These are phyloP conservation scores for Molanna angustata DNA, from an alignment of 2,888 invertebrate genomes.

Conservation along the genomic window DNA sequence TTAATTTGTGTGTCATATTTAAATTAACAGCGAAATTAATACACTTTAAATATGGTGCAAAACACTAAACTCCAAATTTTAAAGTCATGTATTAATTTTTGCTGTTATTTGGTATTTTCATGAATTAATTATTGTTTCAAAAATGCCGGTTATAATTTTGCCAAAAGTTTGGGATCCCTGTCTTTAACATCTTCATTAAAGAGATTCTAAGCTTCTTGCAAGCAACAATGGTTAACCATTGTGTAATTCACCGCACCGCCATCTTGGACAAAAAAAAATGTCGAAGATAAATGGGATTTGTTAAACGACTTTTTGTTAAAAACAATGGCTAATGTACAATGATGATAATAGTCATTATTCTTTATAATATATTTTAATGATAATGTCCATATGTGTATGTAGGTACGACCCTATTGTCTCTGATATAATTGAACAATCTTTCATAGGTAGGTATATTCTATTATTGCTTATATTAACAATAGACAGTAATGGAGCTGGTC, in stretches of 20 bases:
- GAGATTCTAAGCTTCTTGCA: conserved; percentile 7
- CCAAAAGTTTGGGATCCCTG: conserved; percentile 8
- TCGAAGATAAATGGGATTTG: conserved; percentile 30
- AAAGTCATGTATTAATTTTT: too few relatives aligned
- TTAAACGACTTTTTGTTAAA: conserved; percentile 31
- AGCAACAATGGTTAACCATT: conserved; percentile 26
- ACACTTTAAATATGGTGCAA: too few relatives aligned
- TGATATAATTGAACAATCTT: too few relatives aligned
- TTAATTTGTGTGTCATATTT: too few relatives aligned
- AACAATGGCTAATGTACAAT: conserved; percentile 29
- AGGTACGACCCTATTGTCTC: too few relatives aligned
- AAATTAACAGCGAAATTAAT: too few relatives aligned
- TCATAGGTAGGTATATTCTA: too few relatives aligned
- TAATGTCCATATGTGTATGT: conserved; percentile 13
- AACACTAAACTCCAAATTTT: too few relatives aligned
- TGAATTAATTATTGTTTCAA: too few relatives aligned
- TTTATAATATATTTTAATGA: neutral
- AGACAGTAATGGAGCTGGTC: too few relatives aligned
- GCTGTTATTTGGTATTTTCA: too few relatives aligned
- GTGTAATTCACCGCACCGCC: conserved; percentile 11
- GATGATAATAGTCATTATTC: conserved; percentile 28
- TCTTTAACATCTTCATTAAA: conserved; percentile 2
- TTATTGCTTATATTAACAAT: conserved; percentile 20
- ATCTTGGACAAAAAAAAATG: conserved; percentile 12
- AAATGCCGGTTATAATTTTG: too few relatives aligned